Evolutionary conservation across 2,888 invertebrate genomes (phyloP), one percentile per base, ranked within the genome.

Genomic region (Cosmia trapezina): DNA sequence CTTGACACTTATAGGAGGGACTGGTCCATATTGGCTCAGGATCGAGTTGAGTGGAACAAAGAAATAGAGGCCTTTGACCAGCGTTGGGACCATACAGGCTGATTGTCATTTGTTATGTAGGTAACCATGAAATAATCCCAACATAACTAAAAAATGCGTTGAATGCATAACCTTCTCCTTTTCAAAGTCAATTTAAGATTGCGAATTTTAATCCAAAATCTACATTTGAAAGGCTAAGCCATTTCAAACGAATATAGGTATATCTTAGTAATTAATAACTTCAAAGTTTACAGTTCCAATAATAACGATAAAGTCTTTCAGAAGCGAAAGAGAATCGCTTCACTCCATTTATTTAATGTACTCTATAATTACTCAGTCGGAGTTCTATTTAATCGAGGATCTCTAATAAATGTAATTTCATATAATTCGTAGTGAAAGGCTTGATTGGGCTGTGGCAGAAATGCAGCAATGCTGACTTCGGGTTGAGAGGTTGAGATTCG

Each of bases 281-380:
- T 28, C 47, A 57, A 80, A 80, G 80, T 74, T 70, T 67, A 59
- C 56, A 61, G 33, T 64, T 63, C n/a, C 54, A 67, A 74, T 79
- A 56, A 73, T 73, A 80, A 60, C 56, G n/a, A 65, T 45, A 41
- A 56, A 70, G 54, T 41, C n/a, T 77, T 53, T 56, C 57, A 63
- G 37, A 33, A 17, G 45, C 22, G 51, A 73, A 65, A 45, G 61
- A 64, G 61, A 73, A 83, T 73, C 56, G 45, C 51, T 73, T 80
- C 66, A 79, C 43, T 63, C 80, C 66, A 79, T 83, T 79, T 67
- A 73, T 80, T 70, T 63, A 80, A 80, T 83, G 66, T 80, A 64
- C 64, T 80, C 60, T 67, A 60, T 79, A 70, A 80, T 83, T 59
- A 60, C 72, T 78, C 70, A n/a, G 69, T 11, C 14, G 41, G 33